Base-by-base conservation (phyloP, 2,113 vertebrate genomes). In the Peromyscus leucopus region DNA sequence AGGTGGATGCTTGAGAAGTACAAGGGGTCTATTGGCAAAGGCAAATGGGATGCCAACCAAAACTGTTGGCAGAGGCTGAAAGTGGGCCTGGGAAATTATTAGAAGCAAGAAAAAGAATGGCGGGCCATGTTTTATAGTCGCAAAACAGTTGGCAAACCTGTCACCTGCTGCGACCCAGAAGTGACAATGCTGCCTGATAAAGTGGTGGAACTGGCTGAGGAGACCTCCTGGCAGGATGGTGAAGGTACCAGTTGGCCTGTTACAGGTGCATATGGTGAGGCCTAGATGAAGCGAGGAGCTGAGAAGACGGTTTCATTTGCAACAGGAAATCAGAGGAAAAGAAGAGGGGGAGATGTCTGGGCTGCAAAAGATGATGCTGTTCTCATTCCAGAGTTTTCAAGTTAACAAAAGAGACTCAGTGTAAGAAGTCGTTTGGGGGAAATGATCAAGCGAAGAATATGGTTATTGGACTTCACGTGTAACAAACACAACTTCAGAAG, bases 1-100 rank as follows among this genome's bases (percentile, higher is more conserved):
- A 98, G 96, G 96, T 89, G 94, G 94, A 97, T 65, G 95, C 85
- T 92, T 82, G 82, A 91, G 89, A 94, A 94, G 31, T 31, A 51
- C 22, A 74, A 85, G 80, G 75, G 75, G 59, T 42, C 59, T 80
- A 3, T 16, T 97, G 97, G 96, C 93, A 96, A 93, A 63, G 57
- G 8, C 93, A 72, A 57, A 94, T 92, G 80, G 72, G 88, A 92
- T 61, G 71, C 79, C 91, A 97, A 83, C 79, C 59, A 80, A 95
- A 92, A 88, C 78, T 78, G 26, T 67, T 97, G 95, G 91, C 95
- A 89, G 46, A 76, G 59, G 69, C 33, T 90, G 87, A 85, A 94
- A 90, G 92, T 39, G 89, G 63, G 93, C 22, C 80, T 51, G 84
- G 67, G 67, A 97, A 95, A 89, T 96, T 89, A 97, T 96, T 69